Evolutionary conservation across 2,113 vertebrate genomes (phyloP).

Genomic region (Amphiprion ocellaris): DNA sequence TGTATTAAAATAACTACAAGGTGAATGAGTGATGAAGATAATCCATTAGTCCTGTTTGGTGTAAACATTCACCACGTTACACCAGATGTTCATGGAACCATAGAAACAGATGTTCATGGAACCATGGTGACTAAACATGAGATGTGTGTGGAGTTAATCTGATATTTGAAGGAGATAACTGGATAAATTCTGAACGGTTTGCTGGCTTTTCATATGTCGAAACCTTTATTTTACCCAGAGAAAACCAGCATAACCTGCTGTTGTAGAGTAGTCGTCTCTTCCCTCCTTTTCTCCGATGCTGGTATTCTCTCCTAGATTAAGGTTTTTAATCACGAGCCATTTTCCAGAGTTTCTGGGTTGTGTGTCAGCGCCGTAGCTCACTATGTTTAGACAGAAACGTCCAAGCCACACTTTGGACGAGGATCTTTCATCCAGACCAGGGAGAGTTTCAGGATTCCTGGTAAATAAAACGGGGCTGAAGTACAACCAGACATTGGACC

Average conservation of each 20-base stretch:
- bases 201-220: too few species aligned
- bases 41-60: too few species aligned
- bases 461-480: background rate
- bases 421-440: background rate
- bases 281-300: background rate
- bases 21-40: too few species aligned
- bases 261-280: background rate
- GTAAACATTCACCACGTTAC: too few species aligned
- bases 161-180: too few species aligned
- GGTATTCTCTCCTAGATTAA: constrained; percentile 20
- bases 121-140: too few species aligned
- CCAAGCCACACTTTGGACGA: constrained; percentile 51
- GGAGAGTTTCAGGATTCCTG: background rate
- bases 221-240: too few species aligned
- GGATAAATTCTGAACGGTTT: too few species aligned
- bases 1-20: too few species aligned
- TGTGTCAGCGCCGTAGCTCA: background rate
- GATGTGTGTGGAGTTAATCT: too few species aligned
- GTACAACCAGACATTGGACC: background rate
- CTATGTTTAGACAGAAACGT: constrained; percentile 55
- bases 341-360: constrained; percentile 53
- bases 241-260: background rate
- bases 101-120: too few species aligned
- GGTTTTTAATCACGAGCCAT: constrained; percentile 55
- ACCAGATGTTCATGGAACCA: too few species aligned